Conservation (phyloP, 2,113 vertebrate species). For the Phoxinus phoxinus region DNA sequence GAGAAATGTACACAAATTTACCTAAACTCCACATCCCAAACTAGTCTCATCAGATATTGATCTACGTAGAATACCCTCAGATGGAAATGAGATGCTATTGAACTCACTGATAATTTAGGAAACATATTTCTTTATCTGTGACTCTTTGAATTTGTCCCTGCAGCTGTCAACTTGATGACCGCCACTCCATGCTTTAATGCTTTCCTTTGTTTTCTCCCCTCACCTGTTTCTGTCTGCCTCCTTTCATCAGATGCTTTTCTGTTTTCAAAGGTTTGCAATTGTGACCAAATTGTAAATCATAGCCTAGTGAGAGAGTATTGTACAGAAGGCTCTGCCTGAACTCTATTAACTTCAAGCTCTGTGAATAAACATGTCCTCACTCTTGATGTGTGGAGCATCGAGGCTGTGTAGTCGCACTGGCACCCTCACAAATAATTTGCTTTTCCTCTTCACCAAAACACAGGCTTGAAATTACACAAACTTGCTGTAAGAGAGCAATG, state of each 20-base stretch:
- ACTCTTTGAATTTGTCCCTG: neutral
- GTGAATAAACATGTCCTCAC: constrained; percentile 54
- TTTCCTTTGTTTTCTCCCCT: constrained; percentile 13
- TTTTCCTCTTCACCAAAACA: constrained; percentile 20
- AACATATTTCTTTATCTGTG: neutral
- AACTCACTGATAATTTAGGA: constrained; percentile 36
- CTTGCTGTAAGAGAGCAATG: constrained; percentile 31
- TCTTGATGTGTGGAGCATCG: constrained; percentile 37
- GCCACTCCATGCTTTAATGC: neutral
- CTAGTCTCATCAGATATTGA: neutral
- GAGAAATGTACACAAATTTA: neutral
- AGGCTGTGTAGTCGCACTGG: constrained; percentile 34
- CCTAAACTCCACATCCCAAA: neutral
- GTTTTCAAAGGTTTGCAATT: constrained; percentile 36
- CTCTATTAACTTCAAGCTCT: constrained; percentile 51
- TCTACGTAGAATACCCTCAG: neutral
- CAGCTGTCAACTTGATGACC: neutral
- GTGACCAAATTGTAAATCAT: constrained; percentile 42
- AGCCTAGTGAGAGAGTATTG: constrained; percentile 24
- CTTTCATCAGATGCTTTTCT: constrained; percentile 31
- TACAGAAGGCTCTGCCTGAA: constrained; percentile 49
- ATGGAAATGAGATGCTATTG: constrained; percentile 22
- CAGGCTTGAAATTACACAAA: constrained; percentile 27
- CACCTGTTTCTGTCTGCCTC: constrained; percentile 26
- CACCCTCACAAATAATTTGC: constrained; percentile 38